Conservation (phyloP, 2,113 vertebrate species). For the Muscicapa adusta region DNA sequence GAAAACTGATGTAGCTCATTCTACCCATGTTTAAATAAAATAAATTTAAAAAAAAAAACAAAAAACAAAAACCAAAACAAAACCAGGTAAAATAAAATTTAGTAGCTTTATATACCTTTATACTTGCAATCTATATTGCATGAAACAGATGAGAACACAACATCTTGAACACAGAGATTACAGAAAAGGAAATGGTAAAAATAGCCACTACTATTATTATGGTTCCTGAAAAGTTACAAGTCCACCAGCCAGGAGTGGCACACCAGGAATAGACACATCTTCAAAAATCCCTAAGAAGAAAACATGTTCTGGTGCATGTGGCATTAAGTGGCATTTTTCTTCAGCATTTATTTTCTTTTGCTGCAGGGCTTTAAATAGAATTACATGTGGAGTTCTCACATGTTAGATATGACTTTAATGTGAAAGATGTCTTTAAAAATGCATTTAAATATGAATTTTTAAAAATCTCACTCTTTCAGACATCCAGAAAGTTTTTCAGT, state of each 20-base stretch:
- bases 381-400: neutral
- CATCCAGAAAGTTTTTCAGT: neutral
- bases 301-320: fast-evolving
- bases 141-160: neutral
- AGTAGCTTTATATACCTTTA: neutral
- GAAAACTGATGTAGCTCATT: neutral
- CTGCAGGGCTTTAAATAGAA: neutral
- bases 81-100: neutral
- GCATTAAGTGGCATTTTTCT: neutral
- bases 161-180: neutral
- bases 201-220: conserved; percentile 33
- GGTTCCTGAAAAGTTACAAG: conserved; percentile 36
- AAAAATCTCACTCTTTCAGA: neutral
- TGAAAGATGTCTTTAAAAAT: neutral
- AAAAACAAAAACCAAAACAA: neutral
- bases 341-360: neutral
- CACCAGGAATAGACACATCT: neutral
- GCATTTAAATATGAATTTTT: neutral
- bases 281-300: neutral
- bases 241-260: neutral
- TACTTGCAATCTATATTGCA: neutral
- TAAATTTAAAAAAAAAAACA: neutral
- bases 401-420: neutral
- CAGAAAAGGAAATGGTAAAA: conserved; percentile 43
- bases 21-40: neutral